Percentiles rank a stretch among this genome's conserved stretches.
Evolutionary conservation across 2,113 vertebrate species (phyloP).

Genomic region (Catharus bicknelli): DNA sequence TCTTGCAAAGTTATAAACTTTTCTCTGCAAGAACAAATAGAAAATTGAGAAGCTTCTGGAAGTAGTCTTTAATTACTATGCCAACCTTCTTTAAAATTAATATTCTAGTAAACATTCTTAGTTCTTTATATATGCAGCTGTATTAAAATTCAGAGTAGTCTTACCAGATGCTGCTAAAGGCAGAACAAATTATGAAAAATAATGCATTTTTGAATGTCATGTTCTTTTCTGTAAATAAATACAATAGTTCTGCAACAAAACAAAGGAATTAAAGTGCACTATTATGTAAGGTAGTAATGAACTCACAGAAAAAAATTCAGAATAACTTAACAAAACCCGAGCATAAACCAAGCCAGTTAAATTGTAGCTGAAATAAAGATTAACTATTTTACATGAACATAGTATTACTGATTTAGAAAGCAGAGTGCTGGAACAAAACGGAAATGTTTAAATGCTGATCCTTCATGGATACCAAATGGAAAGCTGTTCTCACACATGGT

Average conservation of each 20-base stretch:
- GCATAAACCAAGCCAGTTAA: not conserved
- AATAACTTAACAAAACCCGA: not conserved
- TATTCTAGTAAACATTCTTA: not conserved
- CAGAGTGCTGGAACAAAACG: not conserved
- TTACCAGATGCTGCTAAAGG: constrained; percentile 26
- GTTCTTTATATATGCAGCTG: constrained; percentile 8
- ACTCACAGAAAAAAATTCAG: not conserved
- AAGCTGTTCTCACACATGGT: constrained; percentile 36
- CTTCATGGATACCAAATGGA: constrained; percentile 1
- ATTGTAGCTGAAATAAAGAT: constrained; percentile 39
- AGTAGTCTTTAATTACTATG: not conserved
- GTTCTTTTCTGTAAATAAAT: constrained; percentile 66
- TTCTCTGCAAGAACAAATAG: not conserved
- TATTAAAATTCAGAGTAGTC: constrained; percentile 26
- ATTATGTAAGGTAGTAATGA: constrained; percentile 28
- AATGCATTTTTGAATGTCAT: constrained; percentile 52
- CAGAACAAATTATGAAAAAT: constrained; percentile 47
- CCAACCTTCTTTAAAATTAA: not conserved
- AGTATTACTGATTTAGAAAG: not conserved
- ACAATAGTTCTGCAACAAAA: constrained; percentile 28
- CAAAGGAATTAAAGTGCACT: constrained; percentile 43
- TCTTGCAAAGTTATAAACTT: not conserved
- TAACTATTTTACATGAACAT: not conserved
- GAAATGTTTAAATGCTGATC: not conserved
- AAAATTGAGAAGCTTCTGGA: not conserved